Evolutionary conservation across 2,113 vertebrate species (phyloP), one percentile per base, ranked within the genome.

Genomic region (Mixornis gularis): DNA sequence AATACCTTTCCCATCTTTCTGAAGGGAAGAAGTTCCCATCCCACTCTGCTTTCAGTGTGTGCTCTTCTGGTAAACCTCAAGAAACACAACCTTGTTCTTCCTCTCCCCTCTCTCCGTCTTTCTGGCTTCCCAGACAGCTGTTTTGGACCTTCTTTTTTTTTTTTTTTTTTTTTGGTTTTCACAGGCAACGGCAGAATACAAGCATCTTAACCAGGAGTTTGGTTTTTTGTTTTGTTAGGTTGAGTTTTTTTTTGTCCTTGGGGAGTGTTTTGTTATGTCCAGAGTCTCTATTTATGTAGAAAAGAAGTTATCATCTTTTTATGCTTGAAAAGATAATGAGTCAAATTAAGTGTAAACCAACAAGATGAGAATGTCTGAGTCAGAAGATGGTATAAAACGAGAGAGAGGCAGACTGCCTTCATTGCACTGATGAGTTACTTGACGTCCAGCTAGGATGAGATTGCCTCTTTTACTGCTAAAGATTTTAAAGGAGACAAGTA

Each of bases 261-360:
- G 59, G 22, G 26, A 68, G 26, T 21, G 8, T 46, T 76, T 73
- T 29, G 21, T 64, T 52, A 38, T 63, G 48, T 59, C 52, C 30
- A 26, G 27, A 46, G 30, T 52, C 22, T 84, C 65, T 80, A 34
- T 68, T 92, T 85, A 83, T 65, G 48, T 63, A 84, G 34, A 48
- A 84, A 78, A 88, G 66, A 73, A 89, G 53, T 51, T 66, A 46
- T 9, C 20, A 66, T 69, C 25, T 55, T 85, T 76, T 89, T 87
- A 60, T 59, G 30, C 73, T 62, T 92, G 58, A 77, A 87, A 87
- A 85, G 85, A 25, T 89, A 89, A 82, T 62, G 53, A 65, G 51
- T 43, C 34, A 92, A 94, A 79, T 92, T 87, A 92, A 77, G 70
- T 85, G 81, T 85, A 85, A 92, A 72, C 36, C 36, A 55, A 53